Evolutionary conservation across 1,140 invertebrate species (phyloP), one percentile per base, ranked within the genome.

Genomic region (Heliothis subflexa): DNA sequence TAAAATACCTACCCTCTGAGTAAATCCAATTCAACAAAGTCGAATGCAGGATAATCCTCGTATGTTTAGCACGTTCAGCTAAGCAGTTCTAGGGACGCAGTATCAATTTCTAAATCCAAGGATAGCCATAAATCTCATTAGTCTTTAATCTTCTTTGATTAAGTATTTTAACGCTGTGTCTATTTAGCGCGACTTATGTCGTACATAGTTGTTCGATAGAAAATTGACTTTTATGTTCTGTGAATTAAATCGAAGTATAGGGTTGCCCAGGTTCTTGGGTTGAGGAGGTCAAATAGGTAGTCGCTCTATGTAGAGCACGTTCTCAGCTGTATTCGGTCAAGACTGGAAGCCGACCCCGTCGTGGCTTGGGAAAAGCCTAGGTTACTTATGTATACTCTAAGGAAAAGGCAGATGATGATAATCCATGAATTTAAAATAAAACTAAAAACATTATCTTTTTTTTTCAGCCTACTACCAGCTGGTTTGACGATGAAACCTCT

Each of bases 401-500:
- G n/a, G n/a, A 40, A 9, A 7, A 40, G 5, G 5, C 5, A 40
- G 33, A 40, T 40, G 5, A 40, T 9, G 33, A 40, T 40, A 5
- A 7, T 40, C 33, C 9, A 5, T 5, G 33, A 5, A 40, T 40
- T 40, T 40, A 40, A 40, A 40, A 40, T 3, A 40, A 40, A 40
- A 40, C 33, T 40, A 40, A 40, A n/a, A 18, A 61, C 1, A 12
- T 25, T 18, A 18, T 18, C 1, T 47, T 83, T 21, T 9, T 85
- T 85, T 50, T 83, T 83, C 90, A 94, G 93, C 91, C 90, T 0
- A 90, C 86, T 5, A 86, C 88, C 3, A 90, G 78, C 57, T 93
- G 93, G 90, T 93, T 92, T 76, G 91, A 94, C 66, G 91, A 92
- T 21, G 89, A 89, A 75, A 79, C 81, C 0, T 57, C 82, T 0